phyloP scores from a whole-genome alignment of 37 sponge, comb jelly and placozoan species.

The Geodia barretti region DNA sequence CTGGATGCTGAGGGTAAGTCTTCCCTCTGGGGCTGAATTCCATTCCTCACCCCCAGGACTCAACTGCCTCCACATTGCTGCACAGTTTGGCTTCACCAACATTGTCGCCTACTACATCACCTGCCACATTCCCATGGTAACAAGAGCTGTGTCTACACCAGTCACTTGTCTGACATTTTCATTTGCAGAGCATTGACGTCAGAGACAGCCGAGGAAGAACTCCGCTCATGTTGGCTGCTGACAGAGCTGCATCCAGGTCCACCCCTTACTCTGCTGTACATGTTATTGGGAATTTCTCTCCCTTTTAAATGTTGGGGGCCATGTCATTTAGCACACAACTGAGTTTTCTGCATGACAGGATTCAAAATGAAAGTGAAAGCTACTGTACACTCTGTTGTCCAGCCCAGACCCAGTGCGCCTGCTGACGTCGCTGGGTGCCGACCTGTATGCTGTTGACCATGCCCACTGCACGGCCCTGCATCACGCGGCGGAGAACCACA shows the following conservation, averaged over 20 bases:
- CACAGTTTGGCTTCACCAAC: conserved; percentile 78
- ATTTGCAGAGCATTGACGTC: conserved; percentile 67
- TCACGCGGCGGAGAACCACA: conserved; percentile 55
- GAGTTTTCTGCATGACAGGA: too few relatives aligned
- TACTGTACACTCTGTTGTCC: background rate
- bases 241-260: conserved; percentile 46
- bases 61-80: conserved; percentile 89
- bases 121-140: conserved; percentile 58
- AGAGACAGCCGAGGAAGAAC: conserved; percentile 76
- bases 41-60: conserved; percentile 43
- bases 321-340: too few relatives aligned
- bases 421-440: conserved; percentile 75
- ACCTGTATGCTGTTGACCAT: conserved; percentile 55
- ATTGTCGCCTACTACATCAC: conserved; percentile 85
- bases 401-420: conserved; percentile 77
- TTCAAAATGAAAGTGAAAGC: too few relatives aligned
- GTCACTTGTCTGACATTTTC: background rate
- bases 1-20: conserved; percentile 78
- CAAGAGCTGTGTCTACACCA: background rate
- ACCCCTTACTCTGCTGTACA: too few relatives aligned
- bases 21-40: too few relatives aligned
- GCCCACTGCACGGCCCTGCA: too few relatives aligned
- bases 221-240: conserved; percentile 86
- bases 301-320: too few relatives aligned
- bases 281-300: too few relatives aligned